Evolutionary conservation across 2,888 invertebrate genomes (phyloP).

Genomic region (Balanococcus diminutus): DNA sequence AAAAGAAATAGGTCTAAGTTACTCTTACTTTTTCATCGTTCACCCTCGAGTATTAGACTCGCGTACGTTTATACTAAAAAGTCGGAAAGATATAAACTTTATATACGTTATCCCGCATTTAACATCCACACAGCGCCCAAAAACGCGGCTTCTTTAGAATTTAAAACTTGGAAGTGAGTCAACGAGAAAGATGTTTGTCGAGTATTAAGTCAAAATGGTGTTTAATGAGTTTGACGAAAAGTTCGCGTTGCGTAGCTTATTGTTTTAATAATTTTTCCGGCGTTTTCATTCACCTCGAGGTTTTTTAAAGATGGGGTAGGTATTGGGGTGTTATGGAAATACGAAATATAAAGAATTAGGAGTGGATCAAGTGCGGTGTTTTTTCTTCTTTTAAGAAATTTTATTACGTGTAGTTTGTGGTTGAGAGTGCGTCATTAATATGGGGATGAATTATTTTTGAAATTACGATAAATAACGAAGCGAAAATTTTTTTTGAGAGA

Average conservation of each 20-base stretch:
- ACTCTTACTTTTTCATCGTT: slow-evolving; percentile 26
- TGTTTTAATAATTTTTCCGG: neutral
- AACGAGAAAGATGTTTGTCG: slow-evolving; percentile 14
- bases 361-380: too few species aligned
- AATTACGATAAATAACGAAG: too few species aligned
- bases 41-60: neutral
- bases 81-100: neutral
- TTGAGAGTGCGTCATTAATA: too few species aligned
- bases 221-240: slow-evolving; percentile 25
- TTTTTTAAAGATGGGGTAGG: neutral
- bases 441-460: too few species aligned
- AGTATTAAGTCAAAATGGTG: neutral
- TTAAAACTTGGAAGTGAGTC: neutral
- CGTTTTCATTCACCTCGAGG: neutral
- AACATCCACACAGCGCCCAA: neutral
- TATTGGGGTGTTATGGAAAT: too few species aligned
- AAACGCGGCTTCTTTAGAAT: neutral
- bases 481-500: too few species aligned
- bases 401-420: too few species aligned
- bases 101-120: slow-evolving; percentile 14
- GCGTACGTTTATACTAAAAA: too few species aligned
- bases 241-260: neutral
- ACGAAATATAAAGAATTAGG: too few species aligned
- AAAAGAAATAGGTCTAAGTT: slow-evolving; percentile 38
- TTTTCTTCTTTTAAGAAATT: too few species aligned